Evolutionary conservation across 2,888 invertebrate species (phyloP), one percentile per base, ranked within the genome.

Genomic region (Microchrysa polita): DNA sequence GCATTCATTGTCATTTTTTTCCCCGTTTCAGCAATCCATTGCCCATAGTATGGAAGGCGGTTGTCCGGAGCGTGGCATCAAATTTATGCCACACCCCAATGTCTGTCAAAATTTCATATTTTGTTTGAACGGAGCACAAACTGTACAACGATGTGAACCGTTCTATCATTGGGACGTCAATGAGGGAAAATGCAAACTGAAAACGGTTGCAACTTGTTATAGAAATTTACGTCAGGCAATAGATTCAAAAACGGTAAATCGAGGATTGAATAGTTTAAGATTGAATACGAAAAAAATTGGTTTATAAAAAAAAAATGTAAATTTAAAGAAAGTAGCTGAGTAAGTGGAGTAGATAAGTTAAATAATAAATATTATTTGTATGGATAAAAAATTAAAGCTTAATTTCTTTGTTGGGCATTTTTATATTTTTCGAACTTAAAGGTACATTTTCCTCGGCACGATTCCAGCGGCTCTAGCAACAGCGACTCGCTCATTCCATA

Each of bases 141-240:
- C 61, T 57, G 44, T 74, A 16, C 77, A 77, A 53, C 76, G 74
- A 44, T 77, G 77, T 42, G 76, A 76, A 22, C 72, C 74, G 0
- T 77, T 77, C 60, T 60, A 73, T 42, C 75, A 77, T 42, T 77
- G 77, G 77, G 77, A 77, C 22, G 67, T 76, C 5, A 76, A 75
- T 42, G 76, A 77, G 18, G 69, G 73, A 12, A 75, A 71, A 18
- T 77, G 76, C 67, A 76, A 75, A 53, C 27, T 67, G n/a, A 61
- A 55, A 40, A 48, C 60, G 0, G 22, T 65, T 23, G 67, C 76
- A 2, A 67, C 71, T 44, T 77, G 77, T 52, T 77, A 74, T 67
- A 57, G 48, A 7, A 44, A 57, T 65, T n/a, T 65, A 18, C 34
- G 71, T 42, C 53, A 74, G 40, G 69, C 67, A 1, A 18, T 59